Evolutionary conservation across 2,888 invertebrate genomes (phyloP).

Genomic region (Odontothrips loti): DNA sequence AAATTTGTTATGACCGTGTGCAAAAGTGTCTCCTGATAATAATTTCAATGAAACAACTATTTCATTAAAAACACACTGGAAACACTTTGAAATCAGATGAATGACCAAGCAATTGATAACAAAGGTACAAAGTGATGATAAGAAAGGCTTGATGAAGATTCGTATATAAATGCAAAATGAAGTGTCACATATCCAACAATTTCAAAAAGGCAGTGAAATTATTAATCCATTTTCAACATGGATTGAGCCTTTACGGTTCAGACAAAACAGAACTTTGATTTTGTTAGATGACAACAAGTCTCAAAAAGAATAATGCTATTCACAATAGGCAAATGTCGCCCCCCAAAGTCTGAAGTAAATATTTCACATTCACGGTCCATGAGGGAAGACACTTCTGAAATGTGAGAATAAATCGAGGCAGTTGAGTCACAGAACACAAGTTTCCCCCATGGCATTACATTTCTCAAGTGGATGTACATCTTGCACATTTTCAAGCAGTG

Average conservation of each 20-base stretch:
- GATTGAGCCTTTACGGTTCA: neutral
- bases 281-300: neutral
- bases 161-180: constrained; percentile 2
- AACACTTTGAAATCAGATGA: neutral
- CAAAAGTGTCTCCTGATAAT: neutral
- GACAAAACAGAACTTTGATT: neutral
- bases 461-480: neutral
- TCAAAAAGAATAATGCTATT: neutral
- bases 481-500: neutral
- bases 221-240: neutral
- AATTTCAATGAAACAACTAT: neutral
- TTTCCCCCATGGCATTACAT: neutral
- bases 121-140: neutral
- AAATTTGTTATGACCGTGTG: too few species aligned
- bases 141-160: constrained; percentile 8
- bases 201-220: constrained; percentile 13
- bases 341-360: constrained; percentile 12
- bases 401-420: neutral
- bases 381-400: neutral
- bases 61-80: neutral
- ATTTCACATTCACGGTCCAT: neutral
- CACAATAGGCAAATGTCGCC: neutral
- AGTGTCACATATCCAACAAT: neutral
- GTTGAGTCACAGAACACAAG: neutral
- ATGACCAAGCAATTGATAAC: neutral